Evolutionary conservation across 1,140 invertebrate genomes (phyloP), one percentile per base, ranked within the genome.

Genomic region (Spodoptera frugiperda): DNA sequence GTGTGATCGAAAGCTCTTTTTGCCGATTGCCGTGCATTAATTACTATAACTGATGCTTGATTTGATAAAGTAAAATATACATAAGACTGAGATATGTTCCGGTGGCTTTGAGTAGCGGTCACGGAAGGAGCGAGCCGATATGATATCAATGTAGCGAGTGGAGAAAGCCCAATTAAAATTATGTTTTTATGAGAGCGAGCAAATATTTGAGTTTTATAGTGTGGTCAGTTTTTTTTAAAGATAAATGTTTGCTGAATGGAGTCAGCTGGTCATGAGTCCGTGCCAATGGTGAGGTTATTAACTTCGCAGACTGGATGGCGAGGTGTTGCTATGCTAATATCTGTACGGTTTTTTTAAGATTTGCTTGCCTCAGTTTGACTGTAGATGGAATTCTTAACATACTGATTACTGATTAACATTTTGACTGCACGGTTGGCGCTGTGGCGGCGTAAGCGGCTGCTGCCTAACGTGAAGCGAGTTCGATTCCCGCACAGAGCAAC

Each of bases 1-100:
- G 14, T 21, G 57, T 15, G 55, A 74, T 74, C 72, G 59, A 63
- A 75, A 75, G 57, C 59, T 65, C 55, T 75, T 51, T 75, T 65
- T 63, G 48, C 30, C 17, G 57, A 65, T 75, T 75, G 72, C 19
- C 48, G 17, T 65, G 57, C 48, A 75, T 75, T 65, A 75, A 75
- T 75, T 75, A 75, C 21, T 44, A 33, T 74, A 54, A 75, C 53
- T 44, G 57, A 75, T 75, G 33, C 4, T 10, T 46, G 21, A 55
- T 8, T 15, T 51, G 25, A 63, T 65, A 63, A 53, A 54, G 17
- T 48, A 54, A 53, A 21, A 65, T n/a, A 44, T 57, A 54, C 10
- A 57, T 59, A 46, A 19, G 17, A 54, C 33, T 17, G 11, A 19
- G 10, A 44, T 25, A n/a, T 71, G 70, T 57, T 57, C 21, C 55